Evolutionary conservation across 2,888 invertebrate genomes (phyloP), one percentile per base, ranked within the genome.

Genomic region (Nycteola revayana): DNA sequence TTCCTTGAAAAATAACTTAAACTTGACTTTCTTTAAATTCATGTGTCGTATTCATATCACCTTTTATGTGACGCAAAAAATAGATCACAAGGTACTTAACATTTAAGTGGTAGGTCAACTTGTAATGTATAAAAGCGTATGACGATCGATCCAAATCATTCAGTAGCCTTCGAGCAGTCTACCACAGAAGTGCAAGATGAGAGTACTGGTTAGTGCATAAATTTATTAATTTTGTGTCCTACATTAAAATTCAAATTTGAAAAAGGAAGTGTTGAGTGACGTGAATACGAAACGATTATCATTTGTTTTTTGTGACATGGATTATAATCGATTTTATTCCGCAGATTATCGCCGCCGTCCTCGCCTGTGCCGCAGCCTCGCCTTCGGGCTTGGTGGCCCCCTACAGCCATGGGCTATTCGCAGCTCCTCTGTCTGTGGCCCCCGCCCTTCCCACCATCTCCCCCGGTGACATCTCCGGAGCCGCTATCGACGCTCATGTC

Each of bases 331-430:
- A 51, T 58, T 57, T 68, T 62, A 50, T 58, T 69, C 74, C 70
- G 28, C 83, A 91, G 91, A 90, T 90, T 81, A 88, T 90, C 64
- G 80, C 91, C 79, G 86, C 90, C 80, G 74, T 90, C 73, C 69
- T 75, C 67, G 75, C 75, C 75, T 80, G 76, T 77, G 83, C 82
- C 79, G 79, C 81, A 75, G 83, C 84, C 54, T 80, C 69, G 37
- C 81, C 81, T 28, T 80, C 81, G 29, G 81, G 82, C 49, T 68
- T 82, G 79, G 70, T 81, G 73, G 77, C 66, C 20, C 74, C 71
- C 60, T 78, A 75, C 47, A 69, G 60, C 46, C 69, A 73, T 44
- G 67, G 67, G 34, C 49, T 62, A 28, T 36, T 49, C 28, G 66
- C 14, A 5, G 71, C 62, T 1, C 68, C 66, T 3, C 17, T 72